Conservation (phyloP, 2,113 vertebrate species). For the Loxodonta africana region DNA sequence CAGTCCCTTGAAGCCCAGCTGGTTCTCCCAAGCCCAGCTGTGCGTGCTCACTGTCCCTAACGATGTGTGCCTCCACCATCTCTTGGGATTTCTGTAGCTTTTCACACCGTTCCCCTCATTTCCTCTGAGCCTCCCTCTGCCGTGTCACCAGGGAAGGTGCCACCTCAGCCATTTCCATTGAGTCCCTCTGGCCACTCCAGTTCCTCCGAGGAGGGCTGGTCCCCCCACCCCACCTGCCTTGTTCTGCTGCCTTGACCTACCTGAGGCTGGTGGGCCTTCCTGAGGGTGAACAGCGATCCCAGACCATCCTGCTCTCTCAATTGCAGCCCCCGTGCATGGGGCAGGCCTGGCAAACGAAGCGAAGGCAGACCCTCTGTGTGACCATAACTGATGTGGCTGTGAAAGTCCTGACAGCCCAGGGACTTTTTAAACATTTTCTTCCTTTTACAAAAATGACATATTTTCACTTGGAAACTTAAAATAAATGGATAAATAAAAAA, state of each 20-base stretch:
- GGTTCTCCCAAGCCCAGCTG: background rate
- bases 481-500: background rate
- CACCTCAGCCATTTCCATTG: background rate
- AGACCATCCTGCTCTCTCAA: background rate
- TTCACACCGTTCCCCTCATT: background rate
- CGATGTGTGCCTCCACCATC: background rate
- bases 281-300: background rate
- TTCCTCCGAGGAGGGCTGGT: background rate
- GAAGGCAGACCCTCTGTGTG: background rate
- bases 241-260: background rate
- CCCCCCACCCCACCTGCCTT: background rate
- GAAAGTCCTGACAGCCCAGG: background rate
- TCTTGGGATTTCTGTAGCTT: background rate
- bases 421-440: background rate
- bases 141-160: background rate
- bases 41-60: background rate
- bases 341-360: background rate
- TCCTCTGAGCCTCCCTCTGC: background rate
- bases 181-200: background rate
- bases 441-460: background rate
- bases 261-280: background rate
- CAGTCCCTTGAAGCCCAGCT: background rate
- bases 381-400: background rate
- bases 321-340: background rate
- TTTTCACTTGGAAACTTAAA: conserved; percentile 27